A percentile compares a stretch with the other conserved stretches of the same genome.
Conservation (phyloP, 35 echinoderm and acorn worm species). For the Apostichopus parvimensis region DNA sequence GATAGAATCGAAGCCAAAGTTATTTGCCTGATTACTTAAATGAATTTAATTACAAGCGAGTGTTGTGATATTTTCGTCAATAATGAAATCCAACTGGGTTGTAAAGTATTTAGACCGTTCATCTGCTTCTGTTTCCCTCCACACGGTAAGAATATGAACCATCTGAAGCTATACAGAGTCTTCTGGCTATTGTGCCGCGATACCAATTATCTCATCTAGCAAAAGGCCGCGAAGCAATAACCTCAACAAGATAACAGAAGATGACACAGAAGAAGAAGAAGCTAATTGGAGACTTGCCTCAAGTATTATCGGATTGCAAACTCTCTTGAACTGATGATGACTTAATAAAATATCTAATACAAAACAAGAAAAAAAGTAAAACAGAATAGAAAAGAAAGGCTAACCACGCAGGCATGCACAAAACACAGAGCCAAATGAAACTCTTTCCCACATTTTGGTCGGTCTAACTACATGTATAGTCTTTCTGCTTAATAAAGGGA, state of each 20-base stretch:
- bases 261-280: background rate
- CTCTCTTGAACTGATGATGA: background rate
- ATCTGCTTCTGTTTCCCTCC: background rate
- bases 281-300: background rate
- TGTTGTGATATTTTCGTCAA: slow-evolving; percentile 26
- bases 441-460: no score
- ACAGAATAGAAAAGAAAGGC: background rate
- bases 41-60: slow-evolving; percentile 11
- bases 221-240: background rate
- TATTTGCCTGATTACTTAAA: background rate
- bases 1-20: background rate
- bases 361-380: background rate
- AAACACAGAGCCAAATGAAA: no score
- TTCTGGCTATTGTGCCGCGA: slow-evolving; percentile 15
- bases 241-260: background rate
- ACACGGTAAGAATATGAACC: background rate
- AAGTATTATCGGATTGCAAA: background rate
- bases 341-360: no score
- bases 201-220: slow-evolving; percentile 17
- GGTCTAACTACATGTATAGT: no score
- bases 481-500: background rate
- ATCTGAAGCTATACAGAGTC: background rate
- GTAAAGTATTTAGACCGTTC: background rate
- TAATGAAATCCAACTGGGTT: background rate
- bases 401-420: background rate